A percentile compares a stretch with the other conserved stretches of the same genome.
Evolutionary conservation across 1,140 invertebrate species (phyloP).

Genomic region (Caenorhabditis tropicalis): DNA sequence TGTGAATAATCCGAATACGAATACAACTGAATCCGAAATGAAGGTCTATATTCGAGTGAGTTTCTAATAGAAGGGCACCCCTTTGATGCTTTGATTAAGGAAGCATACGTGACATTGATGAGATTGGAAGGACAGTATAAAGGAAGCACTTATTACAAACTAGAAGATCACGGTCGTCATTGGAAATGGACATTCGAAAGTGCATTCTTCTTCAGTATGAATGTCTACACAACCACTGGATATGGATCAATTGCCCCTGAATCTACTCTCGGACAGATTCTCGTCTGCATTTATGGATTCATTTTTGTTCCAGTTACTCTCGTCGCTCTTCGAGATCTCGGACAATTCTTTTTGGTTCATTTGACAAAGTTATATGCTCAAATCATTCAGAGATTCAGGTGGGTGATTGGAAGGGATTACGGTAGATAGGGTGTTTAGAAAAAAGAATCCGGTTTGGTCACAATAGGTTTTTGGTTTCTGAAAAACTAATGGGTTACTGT

Average conservation of each 20-base stretch:
- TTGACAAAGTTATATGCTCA: conserved; percentile 52
- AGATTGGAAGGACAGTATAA: conserved; percentile 39
- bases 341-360: conserved; percentile 48
- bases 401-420: background rate
- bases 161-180: conserved; percentile 20
- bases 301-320: conserved; percentile 51
- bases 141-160: conserved; percentile 49
- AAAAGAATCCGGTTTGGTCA: too few relatives aligned
- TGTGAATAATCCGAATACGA: background rate
- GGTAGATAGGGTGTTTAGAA: too few relatives aligned
- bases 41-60: conserved; percentile 8
- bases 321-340: conserved; percentile 49
- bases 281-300: conserved; percentile 48
- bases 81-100: background rate
- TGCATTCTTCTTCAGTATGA: conserved; percentile 51
- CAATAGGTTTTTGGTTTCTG: background rate
- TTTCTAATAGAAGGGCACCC: background rate
- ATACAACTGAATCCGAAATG: background rate
- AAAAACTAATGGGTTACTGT: too few relatives aligned
- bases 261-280: conserved; percentile 7
- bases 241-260: conserved; percentile 45
- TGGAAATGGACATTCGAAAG: conserved; percentile 51
- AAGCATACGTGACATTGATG: conserved; percentile 18
- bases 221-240: conserved; percentile 51
- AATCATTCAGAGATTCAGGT: conserved; percentile 13